A percentile compares a stretch with the other conserved stretches of the same genome.
These are phyloP conservation scores for Diplosoma virens DNA, from an alignment of 23 tunicate genomes.

Conservation along the genomic window DNA sequence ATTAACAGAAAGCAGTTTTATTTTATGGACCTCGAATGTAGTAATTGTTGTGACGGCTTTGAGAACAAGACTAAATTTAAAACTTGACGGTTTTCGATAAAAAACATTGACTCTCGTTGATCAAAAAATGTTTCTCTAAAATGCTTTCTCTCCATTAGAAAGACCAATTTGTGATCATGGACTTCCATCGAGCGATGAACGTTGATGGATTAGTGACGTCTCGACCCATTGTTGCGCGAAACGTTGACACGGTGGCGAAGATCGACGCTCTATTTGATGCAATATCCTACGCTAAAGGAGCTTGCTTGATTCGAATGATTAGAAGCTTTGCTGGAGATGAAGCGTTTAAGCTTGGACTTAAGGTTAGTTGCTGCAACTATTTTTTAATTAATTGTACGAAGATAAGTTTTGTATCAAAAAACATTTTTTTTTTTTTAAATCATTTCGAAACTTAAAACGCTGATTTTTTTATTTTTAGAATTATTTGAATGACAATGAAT, in stretches of 20 bases:
- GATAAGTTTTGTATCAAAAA: background rate
- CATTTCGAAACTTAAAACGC: background rate
- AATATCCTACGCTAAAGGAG: conserved; percentile 66
- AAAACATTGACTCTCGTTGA: too few relatives aligned
- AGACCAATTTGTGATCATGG: conserved; percentile 51
- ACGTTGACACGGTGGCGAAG: conserved; percentile 25
- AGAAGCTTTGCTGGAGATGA: conserved; percentile 54
- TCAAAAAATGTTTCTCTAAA: too few relatives aligned
- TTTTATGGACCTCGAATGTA: too few relatives aligned
- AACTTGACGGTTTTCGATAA: too few relatives aligned
- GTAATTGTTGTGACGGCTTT: too few relatives aligned
- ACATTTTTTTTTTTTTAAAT: background rate
- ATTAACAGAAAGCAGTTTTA: too few relatives aligned
- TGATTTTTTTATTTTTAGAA: conserved; percentile 24
- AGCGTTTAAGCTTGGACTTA: conserved; percentile 47
- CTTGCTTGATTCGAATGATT: conserved; percentile 69
- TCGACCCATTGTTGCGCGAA: conserved; percentile 56
- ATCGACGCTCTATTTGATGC: conserved; percentile 57
- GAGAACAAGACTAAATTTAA: too few relatives aligned
- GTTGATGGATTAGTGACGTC: conserved; percentile 68
- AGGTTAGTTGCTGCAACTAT: conserved; percentile 20
- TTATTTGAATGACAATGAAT: conserved; percentile 30
- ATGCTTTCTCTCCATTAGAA: conserved; percentile 10
- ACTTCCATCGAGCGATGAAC: conserved; percentile 48
- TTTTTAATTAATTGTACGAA: background rate